phyloP scores from a whole-genome alignment of 2,113 vertebrate genomes.

The Odocoileus virginianus region DNA sequence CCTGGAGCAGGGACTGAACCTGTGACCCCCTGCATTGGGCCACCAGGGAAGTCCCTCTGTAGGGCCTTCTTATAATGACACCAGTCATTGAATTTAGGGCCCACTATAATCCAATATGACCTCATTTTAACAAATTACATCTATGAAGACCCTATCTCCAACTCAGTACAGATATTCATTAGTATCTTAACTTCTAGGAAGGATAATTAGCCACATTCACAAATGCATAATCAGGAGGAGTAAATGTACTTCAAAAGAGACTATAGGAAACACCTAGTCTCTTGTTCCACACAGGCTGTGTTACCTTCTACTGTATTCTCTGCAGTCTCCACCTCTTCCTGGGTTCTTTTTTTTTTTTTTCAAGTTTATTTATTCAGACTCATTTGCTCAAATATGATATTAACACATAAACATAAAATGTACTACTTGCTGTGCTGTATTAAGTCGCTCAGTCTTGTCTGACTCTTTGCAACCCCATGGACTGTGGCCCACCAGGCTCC shows the following conservation, averaged over 20 bases:
- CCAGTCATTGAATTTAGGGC: neutral
- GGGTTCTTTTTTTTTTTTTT: neutral
- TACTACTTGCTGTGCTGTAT: neutral
- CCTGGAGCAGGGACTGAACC: neutral
- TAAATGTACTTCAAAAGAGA: neutral
- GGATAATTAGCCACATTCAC: neutral
- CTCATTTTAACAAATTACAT: neutral
- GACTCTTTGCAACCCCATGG: neutral
- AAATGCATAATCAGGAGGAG: neutral
- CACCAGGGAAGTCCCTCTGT: neutral
- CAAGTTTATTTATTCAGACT: neutral
- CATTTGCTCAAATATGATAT: neutral
- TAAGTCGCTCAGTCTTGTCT: neutral
- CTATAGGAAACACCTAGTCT: neutral
- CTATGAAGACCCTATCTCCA: neutral
- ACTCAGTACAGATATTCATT: neutral
- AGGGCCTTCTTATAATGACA: neutral
- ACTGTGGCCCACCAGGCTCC: neutral
- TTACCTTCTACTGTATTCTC: neutral
- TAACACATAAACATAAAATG: neutral
- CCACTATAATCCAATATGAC: neutral
- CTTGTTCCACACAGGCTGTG: neutral
- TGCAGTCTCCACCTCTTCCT: neutral
- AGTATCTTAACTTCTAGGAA: neutral
- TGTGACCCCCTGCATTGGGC: neutral